Base-by-base conservation (phyloP, 92 coral and sea anemone genomes). In the Actinostola sp. region DNA sequence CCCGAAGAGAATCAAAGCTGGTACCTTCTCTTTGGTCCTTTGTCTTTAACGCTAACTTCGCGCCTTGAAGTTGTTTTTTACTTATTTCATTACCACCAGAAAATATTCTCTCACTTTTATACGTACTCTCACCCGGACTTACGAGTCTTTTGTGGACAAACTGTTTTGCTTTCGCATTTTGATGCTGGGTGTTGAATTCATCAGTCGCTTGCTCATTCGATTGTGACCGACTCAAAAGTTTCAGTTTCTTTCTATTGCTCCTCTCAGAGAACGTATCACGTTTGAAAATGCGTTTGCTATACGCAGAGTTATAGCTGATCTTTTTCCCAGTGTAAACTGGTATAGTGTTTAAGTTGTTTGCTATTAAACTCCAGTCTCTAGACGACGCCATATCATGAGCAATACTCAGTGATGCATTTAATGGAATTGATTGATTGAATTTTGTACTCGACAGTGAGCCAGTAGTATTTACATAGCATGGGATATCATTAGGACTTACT, bases 401-500 rank as follows among this genome's bases (percentile, higher is more conserved):
- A n/a, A n/a, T n/a, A n/a, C n/a, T n/a, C 33, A 66, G 16, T 24
- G 72, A 66, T 28, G 25, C 11, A 48, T 68, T 51, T 28, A 68
- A 36, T 10, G 11, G 48, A 7, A 16, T 6, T 14, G 48, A 33
- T 50, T 50, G 57, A 5, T 20, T 33, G 15, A 44, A 19, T n/a
- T 61, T 31, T 34, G 11, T 8, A 50, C 39, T 68, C 11, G 61
- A 27, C 20, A 64, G 6, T 59, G 20, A 5, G 24, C n/a, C 8
- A 7, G 50, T 11, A 32, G 13, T 17, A 8, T 3, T 32, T 8
- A 26, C 19, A 53, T 91, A 91, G 51, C 97, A 91, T 13, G 92
- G 85, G 10, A 67, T 58, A 31, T 83, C 70, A 33, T 65, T 59
- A 20, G 86, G 89, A 48, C 48, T 76, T 14, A 91, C 90, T 19